Base-by-base conservation (phyloP, 2,888 invertebrate species). In the Coelogynopora nodosa region DNA sequence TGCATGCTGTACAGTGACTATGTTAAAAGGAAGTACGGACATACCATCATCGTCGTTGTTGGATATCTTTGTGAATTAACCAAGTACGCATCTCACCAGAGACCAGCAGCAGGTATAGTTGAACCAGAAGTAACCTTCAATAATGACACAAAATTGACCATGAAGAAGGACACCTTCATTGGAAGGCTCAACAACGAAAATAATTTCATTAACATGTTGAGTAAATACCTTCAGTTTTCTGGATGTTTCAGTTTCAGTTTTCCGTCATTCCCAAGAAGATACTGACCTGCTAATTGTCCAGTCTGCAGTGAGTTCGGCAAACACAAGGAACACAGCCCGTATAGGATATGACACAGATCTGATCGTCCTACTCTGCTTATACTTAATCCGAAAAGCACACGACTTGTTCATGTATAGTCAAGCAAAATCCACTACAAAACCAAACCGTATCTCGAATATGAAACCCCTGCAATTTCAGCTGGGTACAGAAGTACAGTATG, bases 101-200 rank as follows among this genome's bases (percentile, higher is more conserved):
- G n/a, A n/a, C n/a, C n/a, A n/a, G n/a, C n/a, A n/a, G n/a, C n/a
- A n/a, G n/a, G n/a, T n/a, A n/a, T n/a, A n/a, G n/a, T n/a, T n/a
- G 89, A 90, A 5, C 80, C 88, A 10, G 86, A 84, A 26, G 87
- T 89, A 0, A 27, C 29, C 5, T 89, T 90, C 67, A 84, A 80
- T 10, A 86, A 28, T n/a, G 81, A 86, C 67, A 89, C 88, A 31
- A 29, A 85, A 13, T 86, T 88, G 28, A 86, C 67, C 28, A 30
- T 80, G 2, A 89, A 88, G 84, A 90, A 89, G 81, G 89, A 89
- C 0, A 0, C 74, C 0, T 89, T 90, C 86, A 84, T 89, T 0
- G 67, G 87, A n/a, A 89, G 89, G 84, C 26, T 10, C 10, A 84
- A 86, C 49, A 90, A 90, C 88, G 89, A 89, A 82, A 88, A 89